Percentiles rank a stretch among this genome's conserved stretches.
phyloP scores from a whole-genome alignment of 92 coral and sea anemone genomes.

The Actinernus sp. region DNA sequence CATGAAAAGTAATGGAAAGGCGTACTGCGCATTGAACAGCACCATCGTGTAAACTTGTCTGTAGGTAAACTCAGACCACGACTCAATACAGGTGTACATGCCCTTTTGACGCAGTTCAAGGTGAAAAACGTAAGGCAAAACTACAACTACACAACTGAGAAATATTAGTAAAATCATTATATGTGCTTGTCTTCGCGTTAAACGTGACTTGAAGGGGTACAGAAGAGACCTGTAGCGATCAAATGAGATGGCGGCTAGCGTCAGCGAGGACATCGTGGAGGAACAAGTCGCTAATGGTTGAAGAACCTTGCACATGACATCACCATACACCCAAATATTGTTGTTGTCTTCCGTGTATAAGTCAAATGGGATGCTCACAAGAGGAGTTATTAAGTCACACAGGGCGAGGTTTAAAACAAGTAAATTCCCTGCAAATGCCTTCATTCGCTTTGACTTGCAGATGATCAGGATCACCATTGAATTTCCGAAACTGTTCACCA shows the following conservation, averaged over 20 bases:
- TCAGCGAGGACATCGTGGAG: conserved; percentile 74
- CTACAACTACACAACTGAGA: conserved; percentile 26
- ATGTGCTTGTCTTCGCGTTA: conserved; percentile 60
- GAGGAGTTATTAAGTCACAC: conserved; percentile 79
- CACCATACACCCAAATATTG: conserved; percentile 67
- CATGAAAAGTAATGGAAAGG: conserved; percentile 67
- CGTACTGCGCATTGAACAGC: conserved; percentile 69
- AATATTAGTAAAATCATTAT: conserved; percentile 27
- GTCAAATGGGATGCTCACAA: conserved; percentile 79
- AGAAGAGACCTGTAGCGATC: conserved; percentile 78
- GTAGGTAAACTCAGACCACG: conserved; percentile 70
- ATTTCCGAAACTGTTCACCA: conserved; percentile 66
- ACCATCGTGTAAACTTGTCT: conserved; percentile 67
- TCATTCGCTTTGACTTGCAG: conserved; percentile 50
- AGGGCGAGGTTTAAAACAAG: conserved; percentile 74
- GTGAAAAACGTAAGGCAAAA: conserved; percentile 58
- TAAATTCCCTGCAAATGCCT: conserved; percentile 65
- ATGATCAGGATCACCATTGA: conserved; percentile 63
- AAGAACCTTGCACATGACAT: conserved; percentile 61
- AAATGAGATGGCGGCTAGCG: conserved; percentile 72
- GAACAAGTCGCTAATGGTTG: conserved; percentile 77
- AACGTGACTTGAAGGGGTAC: conserved; percentile 76
- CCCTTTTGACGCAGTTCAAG: conserved; percentile 22
- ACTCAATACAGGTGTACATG: conserved; percentile 47
- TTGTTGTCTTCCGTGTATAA: conserved; percentile 60